These are phyloP conservation scores for Cyphomyrus discorhynchus DNA, from an alignment of 2,113 vertebrate species.

Conservation along the genomic window DNA sequence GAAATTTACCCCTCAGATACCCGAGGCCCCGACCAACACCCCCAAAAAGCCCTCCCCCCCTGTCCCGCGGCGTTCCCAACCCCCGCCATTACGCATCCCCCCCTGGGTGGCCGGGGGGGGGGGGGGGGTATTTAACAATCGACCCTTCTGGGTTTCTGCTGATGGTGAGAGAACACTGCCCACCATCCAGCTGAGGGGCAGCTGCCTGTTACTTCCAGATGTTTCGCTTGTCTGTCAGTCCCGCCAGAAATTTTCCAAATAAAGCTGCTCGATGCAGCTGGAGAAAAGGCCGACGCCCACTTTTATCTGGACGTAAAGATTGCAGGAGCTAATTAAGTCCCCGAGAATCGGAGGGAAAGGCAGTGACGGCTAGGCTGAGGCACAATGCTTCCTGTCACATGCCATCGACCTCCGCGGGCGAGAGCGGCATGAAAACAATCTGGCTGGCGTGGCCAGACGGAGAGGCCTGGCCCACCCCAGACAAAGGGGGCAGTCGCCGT, in stretches of 20 bases:
- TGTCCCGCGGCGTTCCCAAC: too few relatives aligned
- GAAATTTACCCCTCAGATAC: background rate
- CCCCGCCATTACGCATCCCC: too few relatives aligned
- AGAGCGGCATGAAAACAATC: slow-evolving; percentile 21
- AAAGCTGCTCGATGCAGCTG: slow-evolving; percentile 10
- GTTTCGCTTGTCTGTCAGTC: background rate
- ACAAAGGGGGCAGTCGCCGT: background rate
- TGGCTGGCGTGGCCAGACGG: background rate
- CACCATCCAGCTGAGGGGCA: background rate
- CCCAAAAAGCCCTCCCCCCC: too few relatives aligned
- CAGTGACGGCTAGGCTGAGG: background rate
- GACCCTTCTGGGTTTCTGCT: background rate
- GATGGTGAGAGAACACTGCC: background rate
- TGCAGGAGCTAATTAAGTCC: slow-evolving; percentile 26
- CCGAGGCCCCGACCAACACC: too few relatives aligned
- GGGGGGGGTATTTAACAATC: background rate
- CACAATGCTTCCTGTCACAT: slow-evolving; percentile 24
- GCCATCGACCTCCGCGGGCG: slow-evolving; percentile 3
- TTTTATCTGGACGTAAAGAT: slow-evolving; percentile 25
- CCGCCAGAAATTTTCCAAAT: slow-evolving; percentile 5
- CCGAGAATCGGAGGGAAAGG: slow-evolving; percentile 18
- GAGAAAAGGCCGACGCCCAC: slow-evolving; percentile 20
- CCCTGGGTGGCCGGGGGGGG: too few relatives aligned
- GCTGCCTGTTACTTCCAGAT: background rate
- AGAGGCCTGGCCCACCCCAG: slow-evolving; percentile 1